Evolutionary conservation across 2,113 vertebrate species (phyloP).

Genomic region (Carassius auratus): DNA sequence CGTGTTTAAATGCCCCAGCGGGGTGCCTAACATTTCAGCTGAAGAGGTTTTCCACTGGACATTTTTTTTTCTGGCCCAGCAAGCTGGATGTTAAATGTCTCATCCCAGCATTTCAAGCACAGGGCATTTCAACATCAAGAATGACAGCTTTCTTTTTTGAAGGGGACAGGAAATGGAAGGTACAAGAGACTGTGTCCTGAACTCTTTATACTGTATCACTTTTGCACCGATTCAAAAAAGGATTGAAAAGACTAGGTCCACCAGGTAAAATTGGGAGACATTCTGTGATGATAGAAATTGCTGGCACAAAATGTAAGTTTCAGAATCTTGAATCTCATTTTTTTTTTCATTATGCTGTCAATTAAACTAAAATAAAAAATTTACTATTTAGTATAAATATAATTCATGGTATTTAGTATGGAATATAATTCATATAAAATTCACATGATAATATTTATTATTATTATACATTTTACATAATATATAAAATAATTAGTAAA

Average conservation of each 20-base stretch:
- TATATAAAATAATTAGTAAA: too few species aligned
- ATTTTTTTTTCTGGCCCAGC: background rate
- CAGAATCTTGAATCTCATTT: background rate
- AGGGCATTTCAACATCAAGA: background rate
- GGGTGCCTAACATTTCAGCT: constrained; percentile 32
- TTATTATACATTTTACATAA: too few species aligned
- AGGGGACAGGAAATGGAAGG: background rate
- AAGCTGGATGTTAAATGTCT: background rate
- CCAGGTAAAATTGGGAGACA: background rate
- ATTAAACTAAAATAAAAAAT: too few species aligned
- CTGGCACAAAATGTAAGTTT: background rate
- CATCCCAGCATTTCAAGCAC: background rate
- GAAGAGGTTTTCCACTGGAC: constrained; percentile 1
- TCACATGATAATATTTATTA: too few species aligned
- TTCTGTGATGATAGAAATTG: background rate
- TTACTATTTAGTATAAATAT: too few species aligned
- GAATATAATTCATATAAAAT: too few species aligned
- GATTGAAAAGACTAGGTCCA: background rate
- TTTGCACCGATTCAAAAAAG: background rate
- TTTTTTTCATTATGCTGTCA: too few species aligned
- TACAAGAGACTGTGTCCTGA: background rate
- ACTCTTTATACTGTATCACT: background rate
- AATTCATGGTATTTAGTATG: too few species aligned
- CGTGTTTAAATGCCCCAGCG: constrained; percentile 19
- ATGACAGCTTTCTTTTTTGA: background rate